Evolutionary conservation across 2,113 vertebrate genomes (phyloP), one percentile per base, ranked within the genome.

Genomic region (Sinosuthora webbiana): DNA sequence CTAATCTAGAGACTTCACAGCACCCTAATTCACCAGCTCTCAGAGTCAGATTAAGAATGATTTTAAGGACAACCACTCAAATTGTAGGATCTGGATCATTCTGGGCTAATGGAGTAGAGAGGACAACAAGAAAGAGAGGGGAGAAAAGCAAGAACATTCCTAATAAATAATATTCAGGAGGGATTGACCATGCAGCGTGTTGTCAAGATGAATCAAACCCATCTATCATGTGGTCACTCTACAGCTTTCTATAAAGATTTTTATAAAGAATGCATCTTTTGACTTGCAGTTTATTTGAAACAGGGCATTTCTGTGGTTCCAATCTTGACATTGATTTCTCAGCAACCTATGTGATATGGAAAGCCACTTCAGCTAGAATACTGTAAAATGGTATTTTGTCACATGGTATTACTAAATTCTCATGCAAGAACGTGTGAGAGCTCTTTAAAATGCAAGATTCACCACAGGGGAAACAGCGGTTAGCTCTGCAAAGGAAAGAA

Each of bases 371-470:
- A 88, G 47, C 35, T 74, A 59, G n/a, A 68, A 41, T 35, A 84
- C 10, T 62, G 8, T 67, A 93, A 95, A 96, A 87, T 23, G 3
- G 63, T 63, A 28, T 80, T 95, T 83, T 78, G 17, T 74, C 25
- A 16, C 28, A 35, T 52, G 59, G 37, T 80, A 76, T 84, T 83
- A 77, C 50, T 88, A 91, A 92, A 90, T 44, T 78, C 23, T 82
- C 63, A 64, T 35, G n/a, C 31, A 92, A 68, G 22, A 82, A 69
- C 2, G 2, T 74, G 45, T 62, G 42, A 80, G 62, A 69, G 33
- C 37, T 89, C 75, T 90, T 97, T 95, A 93, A 96, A 97, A 96
- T 59, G 68, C 75, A 77, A 89, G 83, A 85, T 81, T 79, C 91
- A 87, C 91, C 73, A 81, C 67, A 42, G 41, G 35, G 60, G 44